Evolutionary conservation across 2,113 vertebrate species (phyloP).

Genomic region (Aphyosemion australe): DNA sequence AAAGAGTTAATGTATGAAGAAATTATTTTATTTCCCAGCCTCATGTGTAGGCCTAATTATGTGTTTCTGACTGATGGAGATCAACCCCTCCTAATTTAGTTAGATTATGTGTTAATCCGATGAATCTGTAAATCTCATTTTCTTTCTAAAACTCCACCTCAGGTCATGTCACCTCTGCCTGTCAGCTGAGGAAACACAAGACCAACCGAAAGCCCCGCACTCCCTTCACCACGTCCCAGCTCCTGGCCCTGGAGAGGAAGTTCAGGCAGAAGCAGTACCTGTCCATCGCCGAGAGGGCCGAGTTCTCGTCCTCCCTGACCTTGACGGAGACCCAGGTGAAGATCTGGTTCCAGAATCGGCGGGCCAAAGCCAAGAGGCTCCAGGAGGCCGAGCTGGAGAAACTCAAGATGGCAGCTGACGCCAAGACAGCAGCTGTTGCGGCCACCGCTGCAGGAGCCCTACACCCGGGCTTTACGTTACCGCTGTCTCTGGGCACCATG

Average conservation of each 20-base stretch:
- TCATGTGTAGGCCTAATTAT: too few species aligned
- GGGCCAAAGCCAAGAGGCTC: constrained; percentile 81
- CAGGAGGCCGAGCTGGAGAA: constrained; percentile 82
- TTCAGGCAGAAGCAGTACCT: constrained; percentile 83
- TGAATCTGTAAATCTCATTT: background rate
- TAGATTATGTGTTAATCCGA: background rate
- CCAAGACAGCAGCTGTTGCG: constrained; percentile 52
- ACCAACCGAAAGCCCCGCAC: constrained; percentile 82
- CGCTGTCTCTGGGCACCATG: constrained; percentile 71
- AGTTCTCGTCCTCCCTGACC: constrained; percentile 79
- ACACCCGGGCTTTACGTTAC: constrained; percentile 69
- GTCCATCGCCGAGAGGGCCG: constrained; percentile 79
- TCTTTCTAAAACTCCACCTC: background rate
- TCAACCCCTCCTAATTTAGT: background rate
- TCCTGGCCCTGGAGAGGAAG: constrained; percentile 79
- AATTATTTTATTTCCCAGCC: too few species aligned
- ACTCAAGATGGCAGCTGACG: constrained; percentile 76
- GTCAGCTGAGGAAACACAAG: constrained; percentile 80
- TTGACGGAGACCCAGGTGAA: constrained; percentile 83
- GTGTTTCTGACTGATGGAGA: too few species aligned
- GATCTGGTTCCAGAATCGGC: constrained; percentile 83
- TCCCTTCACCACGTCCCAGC: constrained; percentile 80
- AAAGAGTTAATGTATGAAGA: too few species aligned
- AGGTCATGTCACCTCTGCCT: constrained; percentile 65
- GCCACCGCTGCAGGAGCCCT: constrained; percentile 44